These are phyloP conservation scores for Cosmorhoe ocellata DNA, from an alignment of 2,888 invertebrate genomes.

Conservation along the genomic window DNA sequence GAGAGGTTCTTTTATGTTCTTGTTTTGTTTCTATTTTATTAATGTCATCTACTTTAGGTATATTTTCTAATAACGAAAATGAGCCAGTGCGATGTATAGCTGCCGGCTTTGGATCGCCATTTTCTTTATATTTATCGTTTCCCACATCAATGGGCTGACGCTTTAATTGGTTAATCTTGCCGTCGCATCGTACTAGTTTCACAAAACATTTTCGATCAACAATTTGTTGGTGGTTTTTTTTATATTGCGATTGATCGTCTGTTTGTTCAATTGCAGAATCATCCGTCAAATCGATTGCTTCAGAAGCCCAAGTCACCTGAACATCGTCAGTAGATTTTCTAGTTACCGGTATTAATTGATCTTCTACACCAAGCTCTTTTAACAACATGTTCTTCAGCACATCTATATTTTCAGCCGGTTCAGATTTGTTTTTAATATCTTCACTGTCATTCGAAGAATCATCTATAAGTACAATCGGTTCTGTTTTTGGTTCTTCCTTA, in stretches of 20 bases:
- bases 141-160: constrained; percentile 7
- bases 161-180: constrained; percentile 7
- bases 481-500: constrained; percentile 1
- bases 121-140: constrained; percentile 3
- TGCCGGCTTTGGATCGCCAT: neutral
- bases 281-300: constrained; percentile 28
- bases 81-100: constrained; percentile 14
- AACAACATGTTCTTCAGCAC: constrained; percentile 47
- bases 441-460: constrained; percentile 56
- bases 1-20: constrained; percentile 44
- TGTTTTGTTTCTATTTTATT: neutral
- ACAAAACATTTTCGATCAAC: constrained; percentile 42
- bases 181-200: constrained; percentile 54
- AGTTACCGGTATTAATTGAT: neutral
- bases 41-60: constrained; percentile 6
- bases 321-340: constrained; percentile 8
- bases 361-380: constrained; percentile 42
- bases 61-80: constrained; percentile 21
- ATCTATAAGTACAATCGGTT: constrained; percentile 50
- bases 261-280: neutral
- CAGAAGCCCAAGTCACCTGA: constrained; percentile 21
- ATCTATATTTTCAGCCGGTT: constrained; percentile 37
- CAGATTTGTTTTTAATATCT: constrained; percentile 1
- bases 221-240: constrained; percentile 15
- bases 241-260: neutral